Conservation (phyloP, 2,797 vertebrate genomes). For the Florisuga fusca region DNA sequence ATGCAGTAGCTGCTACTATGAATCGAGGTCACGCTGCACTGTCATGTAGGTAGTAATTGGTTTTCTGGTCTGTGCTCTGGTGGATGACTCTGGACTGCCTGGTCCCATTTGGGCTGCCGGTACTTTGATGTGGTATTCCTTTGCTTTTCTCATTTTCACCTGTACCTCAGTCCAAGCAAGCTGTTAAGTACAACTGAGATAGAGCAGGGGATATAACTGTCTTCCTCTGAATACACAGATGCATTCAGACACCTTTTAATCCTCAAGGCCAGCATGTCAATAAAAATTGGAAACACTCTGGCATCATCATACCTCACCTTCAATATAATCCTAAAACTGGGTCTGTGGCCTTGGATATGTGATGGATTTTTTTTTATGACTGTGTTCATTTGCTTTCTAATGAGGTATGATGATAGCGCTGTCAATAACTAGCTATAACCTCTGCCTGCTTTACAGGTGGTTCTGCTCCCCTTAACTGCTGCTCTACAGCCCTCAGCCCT, state of each 20-base stretch:
- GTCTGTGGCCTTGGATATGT: slow-evolving; percentile 14
- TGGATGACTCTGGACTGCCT: neutral
- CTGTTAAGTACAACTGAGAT: neutral
- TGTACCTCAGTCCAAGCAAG: neutral
- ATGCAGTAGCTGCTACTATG: neutral
- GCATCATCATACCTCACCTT: slow-evolving; percentile 42
- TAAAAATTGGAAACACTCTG: slow-evolving; percentile 38
- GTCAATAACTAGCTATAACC: slow-evolving; percentile 54
- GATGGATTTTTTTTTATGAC: slow-evolving; percentile 16
- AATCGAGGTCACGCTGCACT: neutral
- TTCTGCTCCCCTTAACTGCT: slow-evolving; percentile 42
- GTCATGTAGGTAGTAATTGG: neutral
- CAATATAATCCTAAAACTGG: neutral
- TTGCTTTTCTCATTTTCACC: slow-evolving; percentile 58
- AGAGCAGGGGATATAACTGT: neutral
- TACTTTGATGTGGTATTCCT: neutral
- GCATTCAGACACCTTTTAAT: slow-evolving; percentile 35
- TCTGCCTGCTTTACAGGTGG: slow-evolving; percentile 4
- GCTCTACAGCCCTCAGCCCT: neutral
- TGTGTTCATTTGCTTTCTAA: slow-evolving; percentile 40
- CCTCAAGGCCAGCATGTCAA: slow-evolving; percentile 18
- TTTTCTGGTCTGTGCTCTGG: neutral
- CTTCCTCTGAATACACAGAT: slow-evolving; percentile 19
- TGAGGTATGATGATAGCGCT: slow-evolving; percentile 22
- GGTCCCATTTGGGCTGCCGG: neutral